Evolutionary conservation across 2,888 invertebrate species (phyloP).

Genomic region (Megamerina dolium): DNA sequence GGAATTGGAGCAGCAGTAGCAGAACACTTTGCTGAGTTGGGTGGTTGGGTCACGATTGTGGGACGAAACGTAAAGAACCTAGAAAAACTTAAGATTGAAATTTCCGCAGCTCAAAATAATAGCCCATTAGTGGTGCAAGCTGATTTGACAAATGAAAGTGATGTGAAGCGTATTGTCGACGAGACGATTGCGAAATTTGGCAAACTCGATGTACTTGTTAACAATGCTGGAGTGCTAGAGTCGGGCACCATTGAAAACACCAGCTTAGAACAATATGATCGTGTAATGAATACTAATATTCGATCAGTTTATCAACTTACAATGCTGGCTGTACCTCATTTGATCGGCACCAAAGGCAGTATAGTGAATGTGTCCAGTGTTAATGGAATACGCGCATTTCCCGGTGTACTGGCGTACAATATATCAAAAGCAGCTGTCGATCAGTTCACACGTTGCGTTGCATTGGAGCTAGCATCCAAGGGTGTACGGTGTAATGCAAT

Average conservation of each 20-base stretch:
- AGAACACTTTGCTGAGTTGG: conserved; percentile 60
- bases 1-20: conserved; percentile 71
- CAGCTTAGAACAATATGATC: conserved; percentile 79
- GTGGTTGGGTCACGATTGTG: conserved; percentile 58
- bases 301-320: conserved; percentile 76
- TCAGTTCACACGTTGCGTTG: conserved; percentile 88
- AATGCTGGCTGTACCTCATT: conserved; percentile 79
- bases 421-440: conserved; percentile 92
- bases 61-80: conserved; percentile 64
- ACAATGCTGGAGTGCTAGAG: conserved; percentile 84
- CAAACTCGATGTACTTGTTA: conserved; percentile 75
- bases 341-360: conserved; percentile 77
- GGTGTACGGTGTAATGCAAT: conserved; percentile 86
- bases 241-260: conserved; percentile 80
- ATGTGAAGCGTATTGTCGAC: conserved; percentile 65
- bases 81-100: conserved; percentile 59
- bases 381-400: conserved; percentile 83
- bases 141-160: conserved; percentile 68
- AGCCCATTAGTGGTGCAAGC: conserved; percentile 59
- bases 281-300: conserved; percentile 84
- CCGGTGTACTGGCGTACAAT: conserved; percentile 83
- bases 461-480: conserved; percentile 76
- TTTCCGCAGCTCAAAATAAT: conserved; percentile 33
- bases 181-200: conserved; percentile 69
- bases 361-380: conserved; percentile 96